Percentiles rank a stretch among this genome's conserved stretches.
These are phyloP conservation scores for Dysidea cf. avara DNA, from an alignment of 37 sponge, comb jelly and placozoan species.

Conservation along the genomic window DNA sequence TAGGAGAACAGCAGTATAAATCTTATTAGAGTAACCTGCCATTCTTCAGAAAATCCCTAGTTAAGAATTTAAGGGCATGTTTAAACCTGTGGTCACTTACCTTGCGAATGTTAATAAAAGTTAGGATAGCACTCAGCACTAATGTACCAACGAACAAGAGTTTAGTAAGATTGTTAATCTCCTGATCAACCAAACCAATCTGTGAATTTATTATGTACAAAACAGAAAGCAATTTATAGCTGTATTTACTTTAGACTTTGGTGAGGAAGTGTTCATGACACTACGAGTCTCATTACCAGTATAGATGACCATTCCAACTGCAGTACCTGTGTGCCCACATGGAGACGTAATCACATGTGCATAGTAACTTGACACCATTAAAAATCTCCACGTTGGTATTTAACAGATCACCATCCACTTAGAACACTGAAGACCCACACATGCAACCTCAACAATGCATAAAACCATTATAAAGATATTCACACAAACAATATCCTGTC, in stretches of 20 bases:
- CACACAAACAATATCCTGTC: no score
- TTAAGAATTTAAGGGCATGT: no score
- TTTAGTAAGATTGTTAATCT: slow-evolving; percentile 93
- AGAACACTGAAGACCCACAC: neutral
- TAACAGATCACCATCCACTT: neutral
- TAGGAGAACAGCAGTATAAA: slow-evolving; percentile 91
- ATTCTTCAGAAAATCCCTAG: slow-evolving; percentile 67
- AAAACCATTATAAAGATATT: no score
- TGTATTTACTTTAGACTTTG: slow-evolving; percentile 69
- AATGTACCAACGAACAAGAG: slow-evolving; percentile 80
- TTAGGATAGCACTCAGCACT: slow-evolving; percentile 51
- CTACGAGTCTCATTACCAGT: slow-evolving; percentile 88
- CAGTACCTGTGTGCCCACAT: slow-evolving; percentile 55
- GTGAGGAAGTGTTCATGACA: slow-evolving; percentile 78
- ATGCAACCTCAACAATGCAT: neutral
- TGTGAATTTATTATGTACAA: slow-evolving; percentile 8
- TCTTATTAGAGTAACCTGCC: slow-evolving; percentile 83
- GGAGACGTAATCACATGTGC: neutral
- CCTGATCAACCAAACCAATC: slow-evolving; percentile 86
- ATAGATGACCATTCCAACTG: slow-evolving; percentile 84
- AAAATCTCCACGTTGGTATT: neutral
- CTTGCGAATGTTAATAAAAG: no score
- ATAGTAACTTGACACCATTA: neutral
- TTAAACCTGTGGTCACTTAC: no score
- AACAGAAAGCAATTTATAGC: neutral